Conservation (phyloP, 2,888 invertebrate genomes). For the Philaethria dido region DNA sequence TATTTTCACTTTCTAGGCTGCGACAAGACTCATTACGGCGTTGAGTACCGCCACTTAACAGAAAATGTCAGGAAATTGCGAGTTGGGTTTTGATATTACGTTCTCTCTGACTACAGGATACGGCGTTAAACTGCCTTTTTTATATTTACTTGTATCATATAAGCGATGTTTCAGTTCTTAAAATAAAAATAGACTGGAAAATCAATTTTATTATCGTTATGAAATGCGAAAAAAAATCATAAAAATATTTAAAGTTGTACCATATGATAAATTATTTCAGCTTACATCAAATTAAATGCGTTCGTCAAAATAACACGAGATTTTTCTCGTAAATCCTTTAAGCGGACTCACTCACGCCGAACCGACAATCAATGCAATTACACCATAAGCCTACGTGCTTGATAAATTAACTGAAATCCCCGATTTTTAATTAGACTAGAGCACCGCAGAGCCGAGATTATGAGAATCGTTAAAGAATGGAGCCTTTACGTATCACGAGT, state of each 20-base stretch:
- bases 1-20: no score
- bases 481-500: slow-evolving; percentile 3
- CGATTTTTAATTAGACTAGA: slow-evolving; percentile 32
- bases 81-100: no score
- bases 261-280: background rate
- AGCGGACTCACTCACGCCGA: background rate
- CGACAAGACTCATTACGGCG: no score
- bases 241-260: background rate
- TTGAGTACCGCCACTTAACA: no score
- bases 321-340: background rate
- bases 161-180: no score
- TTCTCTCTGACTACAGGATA: no score
- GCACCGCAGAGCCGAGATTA: slow-evolving; percentile 20
- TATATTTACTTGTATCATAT: no score
- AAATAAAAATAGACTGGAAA: no score
- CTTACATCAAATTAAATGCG: background rate
- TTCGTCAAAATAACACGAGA: slow-evolving; percentile 1
- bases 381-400: slow-evolving; percentile 19
- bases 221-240: background rate
- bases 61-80: no score
- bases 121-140: no score
- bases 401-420: slow-evolving; percentile 28
- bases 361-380: slow-evolving; percentile 7
- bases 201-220: no score
- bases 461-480: slow-evolving; percentile 6